Evolutionary conservation across 2,113 vertebrate species (phyloP).

Genomic region (Danio rerio): DNA sequence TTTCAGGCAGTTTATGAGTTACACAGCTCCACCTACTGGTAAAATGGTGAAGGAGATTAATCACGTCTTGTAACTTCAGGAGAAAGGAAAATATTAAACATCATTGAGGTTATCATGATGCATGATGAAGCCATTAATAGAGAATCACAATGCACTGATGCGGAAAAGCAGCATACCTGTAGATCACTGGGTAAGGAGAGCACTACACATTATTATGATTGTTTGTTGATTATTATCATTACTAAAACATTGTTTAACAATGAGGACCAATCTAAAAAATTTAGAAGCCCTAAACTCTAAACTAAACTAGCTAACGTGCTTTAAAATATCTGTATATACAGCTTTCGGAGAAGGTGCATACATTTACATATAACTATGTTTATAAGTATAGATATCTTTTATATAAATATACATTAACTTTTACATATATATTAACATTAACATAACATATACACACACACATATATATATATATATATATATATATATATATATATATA

Average conservation of each 20-base stretch:
- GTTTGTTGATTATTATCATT: neutral
- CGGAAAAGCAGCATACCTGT: slow-evolving; percentile 7
- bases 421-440: too few species aligned
- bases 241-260: neutral
- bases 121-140: slow-evolving; percentile 1
- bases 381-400: too few species aligned
- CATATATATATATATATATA: too few species aligned
- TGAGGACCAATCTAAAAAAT: neutral
- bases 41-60: neutral
- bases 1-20: slow-evolving; percentile 18
- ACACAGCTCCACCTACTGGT: slow-evolving; percentile 58
- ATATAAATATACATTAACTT: too few species aligned
- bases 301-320: neutral
- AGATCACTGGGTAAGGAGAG: neutral
- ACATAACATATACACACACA: too few species aligned
- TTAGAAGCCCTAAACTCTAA: neutral
- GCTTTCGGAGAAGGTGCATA: too few species aligned
- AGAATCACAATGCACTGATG: neutral
- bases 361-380: too few species aligned
- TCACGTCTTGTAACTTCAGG: neutral
- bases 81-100: neutral
- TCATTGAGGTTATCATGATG: neutral
- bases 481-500: too few species aligned
- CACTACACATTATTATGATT: neutral
- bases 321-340: neutral